Base-by-base conservation (phyloP, 2,797 vertebrate species). In the Choloepus didactylus region DNA sequence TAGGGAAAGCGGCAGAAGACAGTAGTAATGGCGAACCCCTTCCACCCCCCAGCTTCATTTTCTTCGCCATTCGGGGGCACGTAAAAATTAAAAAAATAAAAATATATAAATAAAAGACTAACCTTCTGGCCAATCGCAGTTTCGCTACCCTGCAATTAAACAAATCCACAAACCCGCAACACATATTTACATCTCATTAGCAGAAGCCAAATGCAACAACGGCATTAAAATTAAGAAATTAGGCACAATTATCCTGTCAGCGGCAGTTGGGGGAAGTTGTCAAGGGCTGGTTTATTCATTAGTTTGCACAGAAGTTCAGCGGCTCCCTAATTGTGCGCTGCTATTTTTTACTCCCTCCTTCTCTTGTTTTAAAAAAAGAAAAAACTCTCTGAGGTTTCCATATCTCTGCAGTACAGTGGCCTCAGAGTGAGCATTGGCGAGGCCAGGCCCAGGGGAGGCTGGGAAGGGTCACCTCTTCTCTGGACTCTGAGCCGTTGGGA, bases 71-170 rank as follows among this genome's bases (percentile, higher is more conserved):
- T 77, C 72, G 79, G 75, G 90, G 59, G 9, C 69, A 31, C 91
- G 84, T 95, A 96, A 97, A 98, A 80, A 97, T 29, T 60, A 25
- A 60, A 31, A 11, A 64, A 31, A 31, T 97, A 97, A 97, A 98
- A 96, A 97, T 97, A 97, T 97, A 96, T 97, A 89, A 97, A 97
- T 77, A 67, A 87, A 80, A 83, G 98, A 96, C 97, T 97, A 98
- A 98, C 98, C 98, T 98, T 98, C 97, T 6, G 96, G 97, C 98
- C 98, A 98, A 98, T 98, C 96, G 69, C 94, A 87, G 94, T 96
- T 98, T 95, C 98, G 98, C 98, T 97, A 97, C 98, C 98, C 98
- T 98, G 98, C 98, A 98, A 98, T 98, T 98, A 98, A 98, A 98
- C 96, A 98, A 98, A 98, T 98, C 98, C 97, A 97, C 97, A 98